These are phyloP conservation scores for Pseudolycoriella hygida DNA, from an alignment of 2,888 invertebrate species.

Conservation along the genomic window DNA sequence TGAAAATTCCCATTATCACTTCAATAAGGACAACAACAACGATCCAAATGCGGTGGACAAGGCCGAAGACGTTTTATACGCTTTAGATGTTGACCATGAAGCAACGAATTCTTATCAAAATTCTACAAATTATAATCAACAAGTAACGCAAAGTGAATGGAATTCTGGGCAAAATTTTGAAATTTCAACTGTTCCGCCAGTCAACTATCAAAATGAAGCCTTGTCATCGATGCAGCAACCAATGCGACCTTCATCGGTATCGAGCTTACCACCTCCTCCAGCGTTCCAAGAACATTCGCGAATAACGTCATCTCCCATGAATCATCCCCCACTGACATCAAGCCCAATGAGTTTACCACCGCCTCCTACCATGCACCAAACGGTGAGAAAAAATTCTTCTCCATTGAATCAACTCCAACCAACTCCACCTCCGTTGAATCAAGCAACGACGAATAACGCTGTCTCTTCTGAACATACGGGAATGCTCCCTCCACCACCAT, in stretches of 20 bases:
- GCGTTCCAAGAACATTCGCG: slow-evolving; percentile 18
- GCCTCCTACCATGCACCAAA: not conserved
- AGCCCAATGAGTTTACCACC: slow-evolving; percentile 2
- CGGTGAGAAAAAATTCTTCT: not conserved
- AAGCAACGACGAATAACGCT: not conserved
- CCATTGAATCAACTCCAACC: not conserved
- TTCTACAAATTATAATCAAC: too few relatives aligned
- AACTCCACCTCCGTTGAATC: not conserved
- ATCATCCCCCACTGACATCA: not conserved
- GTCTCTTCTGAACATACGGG: not conserved
- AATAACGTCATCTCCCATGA: slow-evolving; percentile 11
- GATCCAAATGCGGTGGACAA: too few relatives aligned
- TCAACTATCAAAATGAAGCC: not conserved
- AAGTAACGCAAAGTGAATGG: not conserved
- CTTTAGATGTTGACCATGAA: too few relatives aligned
- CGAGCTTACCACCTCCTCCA: slow-evolving; percentile 19
- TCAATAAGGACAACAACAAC: too few relatives aligned
- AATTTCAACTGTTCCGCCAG: not conserved
- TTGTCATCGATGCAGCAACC: not conserved
- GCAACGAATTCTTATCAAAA: too few relatives aligned
- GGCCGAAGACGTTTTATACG: too few relatives aligned
- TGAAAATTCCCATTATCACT: not conserved
- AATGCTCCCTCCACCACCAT: not conserved
- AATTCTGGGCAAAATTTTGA: not conserved
- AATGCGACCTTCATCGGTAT: slow-evolving; percentile 17